phyloP scores from a whole-genome alignment of 2,113 vertebrate species.

The Meleagris gallopavo region DNA sequence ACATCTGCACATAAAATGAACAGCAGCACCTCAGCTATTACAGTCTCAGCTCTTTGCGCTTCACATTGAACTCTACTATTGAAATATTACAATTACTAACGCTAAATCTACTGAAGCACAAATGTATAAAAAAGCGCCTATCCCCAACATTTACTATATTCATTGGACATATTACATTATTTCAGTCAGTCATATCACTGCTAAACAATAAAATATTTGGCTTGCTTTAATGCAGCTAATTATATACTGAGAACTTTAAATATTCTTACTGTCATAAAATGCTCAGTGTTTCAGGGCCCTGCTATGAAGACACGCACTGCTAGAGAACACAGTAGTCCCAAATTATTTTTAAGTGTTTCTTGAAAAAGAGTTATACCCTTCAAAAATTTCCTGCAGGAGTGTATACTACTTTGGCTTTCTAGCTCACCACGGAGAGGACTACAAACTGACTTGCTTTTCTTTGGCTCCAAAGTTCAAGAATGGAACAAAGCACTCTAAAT shows the following conservation, averaged over 20 bases:
- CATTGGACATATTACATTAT: slow-evolving; percentile 47
- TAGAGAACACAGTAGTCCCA: slow-evolving; percentile 52
- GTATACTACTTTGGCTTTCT: slow-evolving; percentile 76
- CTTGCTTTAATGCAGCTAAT: slow-evolving; percentile 62
- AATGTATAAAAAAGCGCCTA: slow-evolving; percentile 57
- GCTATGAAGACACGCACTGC: not conserved
- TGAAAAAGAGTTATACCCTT: slow-evolving; percentile 66
- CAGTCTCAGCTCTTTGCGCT: slow-evolving; percentile 80
- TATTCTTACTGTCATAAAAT: slow-evolving; percentile 50
- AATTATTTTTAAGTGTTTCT: slow-evolving; percentile 77
- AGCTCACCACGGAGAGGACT: slow-evolving; percentile 74
- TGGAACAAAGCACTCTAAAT: slow-evolving; percentile 93
- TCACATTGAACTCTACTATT: slow-evolving; percentile 80
- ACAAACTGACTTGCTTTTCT: slow-evolving; percentile 82
- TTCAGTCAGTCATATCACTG: slow-evolving; percentile 51
- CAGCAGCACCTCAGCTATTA: slow-evolving; percentile 83
- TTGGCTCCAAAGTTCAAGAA: slow-evolving; percentile 86
- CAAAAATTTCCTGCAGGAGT: slow-evolving; percentile 75
- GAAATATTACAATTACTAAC: slow-evolving; percentile 79
- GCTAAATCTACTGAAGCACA: slow-evolving; percentile 70
- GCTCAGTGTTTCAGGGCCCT: not conserved
- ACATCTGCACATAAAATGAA: slow-evolving; percentile 92
- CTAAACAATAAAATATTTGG: slow-evolving; percentile 70
- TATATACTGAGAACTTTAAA: slow-evolving; percentile 57
- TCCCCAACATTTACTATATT: slow-evolving; percentile 62